phyloP scores from a whole-genome alignment of 2,888 invertebrate genomes.

The Ormyrus nitidulus region DNA sequence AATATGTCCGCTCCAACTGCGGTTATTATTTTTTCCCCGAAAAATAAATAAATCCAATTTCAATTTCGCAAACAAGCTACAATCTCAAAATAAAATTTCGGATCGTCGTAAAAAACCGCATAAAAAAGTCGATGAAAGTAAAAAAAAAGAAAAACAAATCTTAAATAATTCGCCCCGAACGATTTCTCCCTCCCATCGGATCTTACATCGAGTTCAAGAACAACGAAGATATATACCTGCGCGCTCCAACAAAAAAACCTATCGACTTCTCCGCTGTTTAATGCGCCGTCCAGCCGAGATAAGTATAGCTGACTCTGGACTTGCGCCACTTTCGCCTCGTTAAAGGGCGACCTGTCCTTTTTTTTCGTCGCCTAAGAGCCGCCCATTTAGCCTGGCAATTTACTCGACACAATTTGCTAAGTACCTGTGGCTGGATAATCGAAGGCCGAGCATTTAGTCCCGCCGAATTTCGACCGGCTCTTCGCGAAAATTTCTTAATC shows the following conservation, averaged over 20 bases:
- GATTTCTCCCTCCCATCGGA: too few relatives aligned
- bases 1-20: too few relatives aligned
- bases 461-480: not conserved
- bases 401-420: conserved; percentile 29
- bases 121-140: too few relatives aligned
- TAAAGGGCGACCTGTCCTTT: not conserved
- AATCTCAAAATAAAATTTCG: too few relatives aligned
- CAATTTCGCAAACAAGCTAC: too few relatives aligned
- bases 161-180: too few relatives aligned
- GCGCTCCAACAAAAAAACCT: not conserved
- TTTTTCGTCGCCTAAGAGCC: not conserved
- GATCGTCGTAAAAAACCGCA: too few relatives aligned
- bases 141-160: too few relatives aligned
- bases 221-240: too few relatives aligned
- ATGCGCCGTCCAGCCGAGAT: not conserved
- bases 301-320: not conserved
- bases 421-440: conserved; percentile 1
- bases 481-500: not conserved
- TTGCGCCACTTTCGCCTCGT: not conserved
- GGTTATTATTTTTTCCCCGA: too few relatives aligned
- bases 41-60: too few relatives aligned
- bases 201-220: too few relatives aligned
- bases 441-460: not conserved
- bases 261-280: not conserved
- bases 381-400: conserved; percentile 30